Evolutionary conservation across 2,888 invertebrate genomes (phyloP).

Genomic region (Acrobasis repandana): DNA sequence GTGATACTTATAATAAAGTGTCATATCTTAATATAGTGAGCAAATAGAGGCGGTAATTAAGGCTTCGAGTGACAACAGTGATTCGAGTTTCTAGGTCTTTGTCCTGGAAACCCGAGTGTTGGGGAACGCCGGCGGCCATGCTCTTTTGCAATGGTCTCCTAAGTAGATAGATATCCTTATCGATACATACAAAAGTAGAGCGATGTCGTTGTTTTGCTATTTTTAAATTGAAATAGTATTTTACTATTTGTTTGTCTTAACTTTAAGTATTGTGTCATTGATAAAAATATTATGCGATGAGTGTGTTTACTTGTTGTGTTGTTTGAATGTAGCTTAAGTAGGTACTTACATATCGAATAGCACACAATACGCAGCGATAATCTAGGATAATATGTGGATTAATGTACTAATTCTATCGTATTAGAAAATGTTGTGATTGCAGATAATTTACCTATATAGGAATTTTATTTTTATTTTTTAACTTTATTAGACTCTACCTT

Average conservation of each 20-base stretch:
- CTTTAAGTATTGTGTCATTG: neutral
- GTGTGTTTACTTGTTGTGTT: neutral
- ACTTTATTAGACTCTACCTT: too few species aligned
- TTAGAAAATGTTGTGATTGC: too few species aligned
- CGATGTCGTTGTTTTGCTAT: slow-evolving; percentile 2
- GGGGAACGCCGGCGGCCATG: slow-evolving; percentile 13
- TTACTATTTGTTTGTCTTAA: neutral
- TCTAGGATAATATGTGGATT: too few species aligned
- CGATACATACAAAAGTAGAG: slow-evolving; percentile 10
- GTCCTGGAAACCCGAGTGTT: slow-evolving; percentile 39
- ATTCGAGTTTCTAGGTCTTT: slow-evolving; percentile 49
- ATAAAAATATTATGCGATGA: too few species aligned
- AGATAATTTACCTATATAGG: too few species aligned
- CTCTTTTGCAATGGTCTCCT: slow-evolving; percentile 19
- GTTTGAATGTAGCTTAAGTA: too few species aligned
- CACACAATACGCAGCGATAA: too few species aligned
- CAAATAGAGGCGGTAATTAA: slow-evolving; percentile 49
- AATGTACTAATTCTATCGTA: too few species aligned
- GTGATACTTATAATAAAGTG: slow-evolving; percentile 25
- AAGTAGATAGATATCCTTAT: slow-evolving; percentile 15
- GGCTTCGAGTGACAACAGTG: slow-evolving; percentile 44
- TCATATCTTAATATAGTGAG: slow-evolving; percentile 41
- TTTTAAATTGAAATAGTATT: too few species aligned
- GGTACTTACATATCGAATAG: too few species aligned
- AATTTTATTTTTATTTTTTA: too few species aligned